A percentile compares a stretch with the other conserved stretches of the same genome.
These are phyloP conservation scores for Ginglymostoma cirratum DNA, from an alignment of 2,113 vertebrate species.

Conservation along the genomic window DNA sequence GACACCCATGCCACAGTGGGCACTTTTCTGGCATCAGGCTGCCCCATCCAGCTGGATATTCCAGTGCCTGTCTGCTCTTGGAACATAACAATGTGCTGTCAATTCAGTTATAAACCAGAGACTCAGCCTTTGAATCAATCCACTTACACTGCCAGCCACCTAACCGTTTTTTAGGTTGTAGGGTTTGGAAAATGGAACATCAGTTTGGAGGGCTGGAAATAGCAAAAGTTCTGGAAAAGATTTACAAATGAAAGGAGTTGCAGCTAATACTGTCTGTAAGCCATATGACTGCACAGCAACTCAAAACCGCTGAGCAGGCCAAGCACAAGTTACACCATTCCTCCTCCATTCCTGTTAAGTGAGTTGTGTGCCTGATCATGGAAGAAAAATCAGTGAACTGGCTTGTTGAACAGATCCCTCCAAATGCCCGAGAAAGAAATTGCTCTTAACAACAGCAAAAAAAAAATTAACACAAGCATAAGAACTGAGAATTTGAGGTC, in stretches of 20 bases:
- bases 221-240: not conserved
- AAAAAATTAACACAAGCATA: not conserved
- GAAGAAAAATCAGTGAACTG: no score
- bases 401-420: not conserved
- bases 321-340: no score
- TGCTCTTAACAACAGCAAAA: not conserved
- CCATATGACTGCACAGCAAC: not conserved
- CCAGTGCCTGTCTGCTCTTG: not conserved
- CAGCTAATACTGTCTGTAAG: not conserved
- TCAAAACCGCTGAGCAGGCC: no score
- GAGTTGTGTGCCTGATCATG: no score
- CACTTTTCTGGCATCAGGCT: not conserved
- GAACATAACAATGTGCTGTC: not conserved
- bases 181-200: not conserved
- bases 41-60: not conserved
- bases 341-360: no score
- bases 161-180: not conserved
- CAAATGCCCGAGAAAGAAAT: not conserved
- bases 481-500: not conserved
- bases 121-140: not conserved
- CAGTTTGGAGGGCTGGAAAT: not conserved
- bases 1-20: not conserved
- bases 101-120: not conserved
- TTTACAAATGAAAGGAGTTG: not conserved
- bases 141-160: not conserved